Base-by-base conservation (phyloP, 2,113 vertebrate genomes). In the Ictidomys tridecemlineatus region DNA sequence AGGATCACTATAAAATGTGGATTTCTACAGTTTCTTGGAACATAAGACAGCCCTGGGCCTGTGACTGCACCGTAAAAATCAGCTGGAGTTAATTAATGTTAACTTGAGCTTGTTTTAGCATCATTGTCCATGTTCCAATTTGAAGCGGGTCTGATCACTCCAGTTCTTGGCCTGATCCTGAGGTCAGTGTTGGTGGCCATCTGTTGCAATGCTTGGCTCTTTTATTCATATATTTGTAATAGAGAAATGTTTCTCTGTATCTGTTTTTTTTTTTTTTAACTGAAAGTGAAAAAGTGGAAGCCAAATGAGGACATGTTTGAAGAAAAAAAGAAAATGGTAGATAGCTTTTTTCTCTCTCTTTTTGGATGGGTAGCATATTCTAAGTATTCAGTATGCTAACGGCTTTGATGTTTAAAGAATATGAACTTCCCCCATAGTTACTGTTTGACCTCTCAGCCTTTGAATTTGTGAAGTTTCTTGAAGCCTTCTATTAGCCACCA, bases 1-100 rank as follows among this genome's bases (percentile, higher is more conserved):
- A 84, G 4, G 32, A 78, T 4, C 74, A 14, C 67, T 9, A n/a
- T 85, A 37, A 78, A 74, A n/a, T 73, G 61, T 82, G 20, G 32
- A 72, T 85, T 93, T 84, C 61, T 92, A n/a, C 2, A 76, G 14
- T 70, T 90, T 84, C 86, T 37, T 83, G 58, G n/a, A 96, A 72
- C 22, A 4, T 53, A 37, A 2, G 16, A 80, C 42, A 73, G 65
- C 5, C 5, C 34, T 45, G 12, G 18, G 3, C 7, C 2, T 51
- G 8, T 45, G 10, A 69, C 39, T 61, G 12, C 28, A 30, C 58
- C 70, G 42, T 42, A 72, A 56, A 72, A 85, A 16, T 82, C 73
- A 34, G 8, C 56, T 74, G 37, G 30, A 48, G 26, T 45, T 84
- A 13, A 85, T 70, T 39, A 45, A 32, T 45, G 30, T 65, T 76